Conservation (phyloP, 2,113 vertebrate species). For the Engystomops pustulosus region DNA sequence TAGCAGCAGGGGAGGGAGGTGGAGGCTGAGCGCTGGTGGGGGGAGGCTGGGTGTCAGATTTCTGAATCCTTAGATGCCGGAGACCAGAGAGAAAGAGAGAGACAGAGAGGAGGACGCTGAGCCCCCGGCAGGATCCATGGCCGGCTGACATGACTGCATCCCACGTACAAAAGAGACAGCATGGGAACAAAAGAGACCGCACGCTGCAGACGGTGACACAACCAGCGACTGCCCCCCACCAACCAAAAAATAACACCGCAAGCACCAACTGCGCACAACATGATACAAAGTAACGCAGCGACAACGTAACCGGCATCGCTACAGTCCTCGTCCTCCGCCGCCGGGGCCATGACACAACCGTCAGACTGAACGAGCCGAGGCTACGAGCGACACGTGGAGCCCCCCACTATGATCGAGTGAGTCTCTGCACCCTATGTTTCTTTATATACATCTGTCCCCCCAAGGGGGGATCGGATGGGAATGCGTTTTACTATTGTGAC, state of each 20-base stretch:
- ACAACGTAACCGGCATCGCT: not conserved
- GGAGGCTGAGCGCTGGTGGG: not conserved
- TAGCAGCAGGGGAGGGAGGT: constrained; percentile 4
- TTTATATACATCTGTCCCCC: too few relatives aligned
- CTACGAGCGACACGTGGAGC: constrained; percentile 31
- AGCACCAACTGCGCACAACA: not conserved
- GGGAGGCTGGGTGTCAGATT: not conserved
- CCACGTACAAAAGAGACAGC: not conserved
- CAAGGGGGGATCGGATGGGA: too few relatives aligned
- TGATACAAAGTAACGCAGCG: not conserved
- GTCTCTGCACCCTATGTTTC: not conserved
- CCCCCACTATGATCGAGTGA: constrained; percentile 53
- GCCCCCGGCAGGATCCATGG: not conserved
- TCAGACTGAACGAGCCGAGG: not conserved
- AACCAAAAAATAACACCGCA: not conserved
- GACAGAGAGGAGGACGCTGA: not conserved
- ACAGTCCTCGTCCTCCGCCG: not conserved
- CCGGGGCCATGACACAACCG: not conserved
- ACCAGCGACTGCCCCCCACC: not conserved
- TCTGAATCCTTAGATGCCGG: constrained; percentile 15
- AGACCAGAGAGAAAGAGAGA: constrained; percentile 5
- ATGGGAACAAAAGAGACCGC: not conserved
- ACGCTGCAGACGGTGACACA: not conserved
- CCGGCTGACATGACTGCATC: not conserved
- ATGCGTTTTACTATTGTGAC: not conserved